A percentile compares a stretch with the other conserved stretches of the same genome.
Evolutionary conservation across 2,797 vertebrate species (phyloP).

Genomic region (Alectoris magna): DNA sequence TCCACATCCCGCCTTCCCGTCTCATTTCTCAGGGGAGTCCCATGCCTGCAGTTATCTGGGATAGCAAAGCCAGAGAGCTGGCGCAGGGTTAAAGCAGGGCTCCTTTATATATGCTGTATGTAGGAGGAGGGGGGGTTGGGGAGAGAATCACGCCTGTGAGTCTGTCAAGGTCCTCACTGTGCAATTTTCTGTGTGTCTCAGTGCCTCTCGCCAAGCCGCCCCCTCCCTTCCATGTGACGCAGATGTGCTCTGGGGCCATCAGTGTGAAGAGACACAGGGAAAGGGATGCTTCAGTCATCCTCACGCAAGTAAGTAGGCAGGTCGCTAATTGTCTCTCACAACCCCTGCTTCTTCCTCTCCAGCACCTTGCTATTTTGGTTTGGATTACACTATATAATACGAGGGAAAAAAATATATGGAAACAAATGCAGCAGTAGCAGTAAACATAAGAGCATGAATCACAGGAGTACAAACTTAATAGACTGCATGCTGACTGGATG

Average conservation of each 20-base stretch:
- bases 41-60: slow-evolving; percentile 31
- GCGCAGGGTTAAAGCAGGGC: not conserved
- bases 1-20: slow-evolving; percentile 37
- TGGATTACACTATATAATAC: not conserved
- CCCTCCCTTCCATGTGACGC: slow-evolving; percentile 72
- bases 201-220: slow-evolving; percentile 34
- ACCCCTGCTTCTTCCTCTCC: not conserved
- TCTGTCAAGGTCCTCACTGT: slow-evolving; percentile 76
- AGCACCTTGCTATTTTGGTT: not conserved
- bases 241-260: slow-evolving; percentile 72
- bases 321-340: slow-evolving; percentile 25
- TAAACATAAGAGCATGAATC: slow-evolving; percentile 27
- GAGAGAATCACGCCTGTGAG: slow-evolving; percentile 36
- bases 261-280: slow-evolving; percentile 22
- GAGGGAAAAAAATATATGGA: slow-evolving; percentile 37
- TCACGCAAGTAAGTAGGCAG: slow-evolving; percentile 65
- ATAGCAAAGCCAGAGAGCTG: slow-evolving; percentile 55
- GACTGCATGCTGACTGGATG: not conserved
- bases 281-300: slow-evolving; percentile 40
- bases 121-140: not conserved
- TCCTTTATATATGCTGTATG: slow-evolving; percentile 46
- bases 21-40: slow-evolving; percentile 49
- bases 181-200: slow-evolving; percentile 69
- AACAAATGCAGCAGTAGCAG: not conserved
- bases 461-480: slow-evolving; percentile 33